These are phyloP conservation scores for Saccostrea cuccullata DNA, from an alignment of 1,140 invertebrate genomes.

Conservation along the genomic window DNA sequence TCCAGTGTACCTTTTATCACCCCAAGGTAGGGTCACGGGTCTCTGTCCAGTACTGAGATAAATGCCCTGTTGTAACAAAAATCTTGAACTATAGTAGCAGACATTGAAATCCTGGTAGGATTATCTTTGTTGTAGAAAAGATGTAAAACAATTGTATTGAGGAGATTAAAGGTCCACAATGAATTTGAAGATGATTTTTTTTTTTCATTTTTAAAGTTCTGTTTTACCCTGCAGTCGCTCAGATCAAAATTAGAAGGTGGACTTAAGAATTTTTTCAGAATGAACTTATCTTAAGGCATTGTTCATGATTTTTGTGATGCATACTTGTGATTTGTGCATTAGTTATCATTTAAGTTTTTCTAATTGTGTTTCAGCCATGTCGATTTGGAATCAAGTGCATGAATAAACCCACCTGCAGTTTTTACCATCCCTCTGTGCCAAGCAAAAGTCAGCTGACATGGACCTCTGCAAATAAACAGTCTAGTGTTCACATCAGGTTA, in stretches of 20 bases:
- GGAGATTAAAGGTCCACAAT: no score
- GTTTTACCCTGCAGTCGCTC: no score
- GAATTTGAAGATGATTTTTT: no score
- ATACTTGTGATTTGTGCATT: not conserved
- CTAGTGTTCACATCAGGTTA: slow-evolving; percentile 25
- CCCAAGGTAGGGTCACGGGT: slow-evolving; percentile 74
- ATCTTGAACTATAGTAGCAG: no score
- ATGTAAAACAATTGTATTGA: no score
- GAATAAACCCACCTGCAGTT: slow-evolving; percentile 63
- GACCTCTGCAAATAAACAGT: slow-evolving; percentile 47
- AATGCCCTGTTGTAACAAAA: not conserved
- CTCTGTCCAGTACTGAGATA: not conserved
- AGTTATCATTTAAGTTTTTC: not conserved
- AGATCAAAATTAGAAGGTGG: no score
- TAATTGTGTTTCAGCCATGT: slow-evolving; percentile 67
- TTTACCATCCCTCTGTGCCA: slow-evolving; percentile 63
- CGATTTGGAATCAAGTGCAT: slow-evolving; percentile 72
- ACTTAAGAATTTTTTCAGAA: no score
- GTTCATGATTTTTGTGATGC: no score
- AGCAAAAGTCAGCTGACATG: slow-evolving; percentile 61
- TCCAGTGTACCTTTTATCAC: slow-evolving; percentile 79
- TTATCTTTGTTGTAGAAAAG: no score
- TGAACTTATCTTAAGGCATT: no score
- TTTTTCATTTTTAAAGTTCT: no score
- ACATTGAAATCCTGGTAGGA: no score